Percentiles rank a stretch among this genome's conserved stretches.
These are phyloP conservation scores for Plagodis pulveraria DNA, from an alignment of 2,888 invertebrate genomes.

Conservation along the genomic window DNA sequence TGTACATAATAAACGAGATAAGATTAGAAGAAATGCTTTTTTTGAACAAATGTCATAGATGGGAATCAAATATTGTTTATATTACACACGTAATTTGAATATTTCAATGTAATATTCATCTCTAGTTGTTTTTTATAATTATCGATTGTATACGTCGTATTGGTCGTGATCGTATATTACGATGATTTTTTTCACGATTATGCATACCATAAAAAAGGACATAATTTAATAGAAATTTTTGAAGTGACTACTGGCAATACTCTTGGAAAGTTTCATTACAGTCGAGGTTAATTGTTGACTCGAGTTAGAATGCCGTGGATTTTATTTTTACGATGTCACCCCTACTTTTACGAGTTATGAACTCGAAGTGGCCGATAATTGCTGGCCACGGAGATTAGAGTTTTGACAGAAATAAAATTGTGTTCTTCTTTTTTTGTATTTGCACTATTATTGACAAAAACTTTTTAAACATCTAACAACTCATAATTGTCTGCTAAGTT, in stretches of 20 bases:
- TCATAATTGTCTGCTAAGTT: neutral
- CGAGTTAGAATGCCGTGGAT: slow-evolving; percentile 62
- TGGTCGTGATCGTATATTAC: too few species aligned
- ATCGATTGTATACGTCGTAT: too few species aligned
- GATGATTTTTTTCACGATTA: too few species aligned
- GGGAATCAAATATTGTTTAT: too few species aligned
- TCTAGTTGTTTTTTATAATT: too few species aligned
- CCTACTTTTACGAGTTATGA: slow-evolving; percentile 67
- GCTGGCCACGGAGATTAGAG: slow-evolving; percentile 49
- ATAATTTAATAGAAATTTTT: neutral
- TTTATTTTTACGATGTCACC: slow-evolving; percentile 71
- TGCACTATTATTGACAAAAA: neutral
- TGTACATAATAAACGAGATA: too few species aligned
- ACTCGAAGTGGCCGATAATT: slow-evolving; percentile 59
- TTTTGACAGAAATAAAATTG: slow-evolving; percentile 12
- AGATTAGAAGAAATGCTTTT: too few species aligned
- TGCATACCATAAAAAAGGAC: too few species aligned
- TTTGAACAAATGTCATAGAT: too few species aligned
- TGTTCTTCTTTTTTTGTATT: neutral
- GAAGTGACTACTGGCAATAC: slow-evolving; percentile 8
- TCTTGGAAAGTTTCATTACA: slow-evolving; percentile 70
- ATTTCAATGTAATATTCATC: too few species aligned
- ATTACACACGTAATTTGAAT: too few species aligned
- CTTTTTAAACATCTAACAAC: neutral
- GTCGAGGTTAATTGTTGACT: slow-evolving; percentile 79